phyloP scores from a whole-genome alignment of 2,888 invertebrate genomes.

The Cybosia mesomella region DNA sequence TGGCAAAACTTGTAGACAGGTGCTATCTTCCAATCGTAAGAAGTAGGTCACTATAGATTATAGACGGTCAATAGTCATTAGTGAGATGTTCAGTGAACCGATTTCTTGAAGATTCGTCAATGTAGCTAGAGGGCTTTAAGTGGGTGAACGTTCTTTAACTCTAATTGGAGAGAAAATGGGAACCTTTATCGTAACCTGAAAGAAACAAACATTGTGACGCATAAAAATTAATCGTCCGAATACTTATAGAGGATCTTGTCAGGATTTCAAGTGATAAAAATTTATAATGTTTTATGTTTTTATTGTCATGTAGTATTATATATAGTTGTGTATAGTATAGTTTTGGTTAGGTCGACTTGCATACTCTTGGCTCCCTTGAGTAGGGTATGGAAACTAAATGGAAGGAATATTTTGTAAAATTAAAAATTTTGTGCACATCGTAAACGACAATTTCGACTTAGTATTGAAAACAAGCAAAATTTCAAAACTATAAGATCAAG shows the following conservation, averaged over 20 bases:
- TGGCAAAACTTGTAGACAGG: background rate
- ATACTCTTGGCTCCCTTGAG: too few species aligned
- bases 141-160: background rate
- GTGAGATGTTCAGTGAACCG: slow-evolving; percentile 24
- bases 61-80: slow-evolving; percentile 26
- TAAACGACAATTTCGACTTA: too few species aligned
- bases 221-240: background rate
- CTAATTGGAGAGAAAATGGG: background rate
- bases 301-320: too few species aligned
- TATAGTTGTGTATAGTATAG: too few species aligned
- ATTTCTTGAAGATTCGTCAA: slow-evolving; percentile 22
- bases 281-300: too few species aligned
- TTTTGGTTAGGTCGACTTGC: too few species aligned
- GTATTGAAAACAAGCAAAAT: too few species aligned
- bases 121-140: slow-evolving; percentile 11
- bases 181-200: background rate
- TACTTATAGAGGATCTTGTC: background rate
- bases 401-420: too few species aligned
- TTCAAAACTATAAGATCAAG: too few species aligned
- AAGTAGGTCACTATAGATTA: slow-evolving; percentile 24
- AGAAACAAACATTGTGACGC: background rate
- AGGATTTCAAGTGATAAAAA: too few species aligned
- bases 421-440: too few species aligned
- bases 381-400: too few species aligned
- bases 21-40: background rate